A percentile compares a stretch with the other conserved stretches of the same genome.
Evolutionary conservation across 2,888 invertebrate genomes (phyloP).

Genomic region (Noctua fimbriata): DNA sequence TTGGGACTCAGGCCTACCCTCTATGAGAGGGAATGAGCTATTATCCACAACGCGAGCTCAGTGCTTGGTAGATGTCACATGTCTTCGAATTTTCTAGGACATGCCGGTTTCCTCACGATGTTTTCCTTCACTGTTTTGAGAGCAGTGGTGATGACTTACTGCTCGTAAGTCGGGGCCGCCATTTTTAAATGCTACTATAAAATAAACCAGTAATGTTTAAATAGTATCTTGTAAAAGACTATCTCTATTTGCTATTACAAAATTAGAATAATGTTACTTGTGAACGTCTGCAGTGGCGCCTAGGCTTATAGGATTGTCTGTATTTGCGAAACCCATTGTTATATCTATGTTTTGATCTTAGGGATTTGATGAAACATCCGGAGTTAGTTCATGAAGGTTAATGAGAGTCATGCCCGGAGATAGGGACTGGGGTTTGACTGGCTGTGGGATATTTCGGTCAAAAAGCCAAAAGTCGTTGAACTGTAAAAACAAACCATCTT

Average conservation of each 20-base stretch:
- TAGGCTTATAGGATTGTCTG: slow-evolving; percentile 34
- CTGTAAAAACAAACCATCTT: not conserved
- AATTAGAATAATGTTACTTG: slow-evolving; percentile 8
- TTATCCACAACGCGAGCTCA: too few relatives aligned
- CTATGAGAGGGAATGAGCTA: too few relatives aligned
- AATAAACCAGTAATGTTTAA: slow-evolving; percentile 3
- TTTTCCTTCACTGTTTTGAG: too few relatives aligned
- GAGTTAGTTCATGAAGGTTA: not conserved
- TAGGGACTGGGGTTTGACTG: not conserved
- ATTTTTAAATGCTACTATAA: not conserved
- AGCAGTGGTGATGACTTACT: too few relatives aligned
- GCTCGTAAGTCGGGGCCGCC: too few relatives aligned
- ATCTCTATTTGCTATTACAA: slow-evolving; percentile 27
- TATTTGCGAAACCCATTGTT: slow-evolving; percentile 27
- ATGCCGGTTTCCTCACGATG: too few relatives aligned
- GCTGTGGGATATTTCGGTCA: not conserved
- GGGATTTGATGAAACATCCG: slow-evolving; percentile 22
- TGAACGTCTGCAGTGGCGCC: slow-evolving; percentile 10
- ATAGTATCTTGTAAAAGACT: slow-evolving; percentile 4
- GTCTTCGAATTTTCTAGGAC: too few relatives aligned
- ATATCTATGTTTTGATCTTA: slow-evolving; percentile 19
- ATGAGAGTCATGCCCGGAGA: not conserved
- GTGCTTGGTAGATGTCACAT: too few relatives aligned
- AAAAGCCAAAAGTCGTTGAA: not conserved
- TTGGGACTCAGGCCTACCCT: too few relatives aligned